Evolutionary conservation across 2,888 invertebrate species (phyloP), one percentile per base, ranked within the genome.

Genomic region (Agrotis ipsilon): DNA sequence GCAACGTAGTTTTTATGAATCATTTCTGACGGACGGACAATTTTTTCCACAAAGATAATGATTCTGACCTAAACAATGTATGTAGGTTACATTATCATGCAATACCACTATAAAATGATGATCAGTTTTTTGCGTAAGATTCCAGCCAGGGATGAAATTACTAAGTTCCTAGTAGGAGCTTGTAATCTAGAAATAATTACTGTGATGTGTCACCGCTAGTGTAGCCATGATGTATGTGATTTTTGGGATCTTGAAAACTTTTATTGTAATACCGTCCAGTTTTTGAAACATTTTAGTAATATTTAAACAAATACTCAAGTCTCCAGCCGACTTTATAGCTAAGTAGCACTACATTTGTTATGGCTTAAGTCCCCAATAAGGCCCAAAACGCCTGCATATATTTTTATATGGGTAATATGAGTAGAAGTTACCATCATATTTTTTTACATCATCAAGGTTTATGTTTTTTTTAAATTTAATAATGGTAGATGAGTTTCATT

Each of bases 161-260:
- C 77, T 59, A 61, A 72, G 70, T 80, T 81, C 80, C 67, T 45
- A 75, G 85, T 78, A 84, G 2, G 18, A 48, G 72, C 68, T 72
- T 73, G 83, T 86, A 86, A 88, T 89, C 82, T 88, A 84, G 80
- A 86, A 87, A 87, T 90, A 90, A 90, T 90, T 83, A 85, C 82
- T 60, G 57, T 65, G 60, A 59, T 43, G 32, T 52, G 32, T 52
- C n/a, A n/a, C n/a, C 18, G 54, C 3, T 68, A 66, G 59, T 39
- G 16, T 11, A 4, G 46, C 75, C 62, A 77, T 70, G 60, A 32
- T 67, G 18, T 68, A 7, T 52, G 21, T 16, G 51, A 32, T 65
- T 75, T 52, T 45, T 19, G 43, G 58, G 73, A 77, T 45, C 55
- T 18, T 21, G 24, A 24, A 32, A n/a, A n/a, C n/a, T n/a, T 27